Evolutionary conservation across 2,113 vertebrate genomes (phyloP).

Genomic region (Porphyrio hochstetteri): DNA sequence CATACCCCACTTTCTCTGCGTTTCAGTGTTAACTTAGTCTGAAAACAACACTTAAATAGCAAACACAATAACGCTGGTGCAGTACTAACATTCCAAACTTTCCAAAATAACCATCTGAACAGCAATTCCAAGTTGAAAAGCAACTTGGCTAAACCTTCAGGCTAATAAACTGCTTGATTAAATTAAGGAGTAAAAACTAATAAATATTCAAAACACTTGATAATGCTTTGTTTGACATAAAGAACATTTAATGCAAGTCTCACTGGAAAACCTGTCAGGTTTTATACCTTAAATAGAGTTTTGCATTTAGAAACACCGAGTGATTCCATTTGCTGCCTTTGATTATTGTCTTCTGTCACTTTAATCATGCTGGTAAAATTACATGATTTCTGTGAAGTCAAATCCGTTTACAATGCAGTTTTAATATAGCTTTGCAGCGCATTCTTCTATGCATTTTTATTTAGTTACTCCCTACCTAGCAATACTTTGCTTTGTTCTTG

Average conservation of each 20-base stretch:
- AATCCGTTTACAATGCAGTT: constrained; percentile 65
- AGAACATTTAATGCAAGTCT: constrained; percentile 68
- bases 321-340: constrained; percentile 63
- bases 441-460: constrained; percentile 60
- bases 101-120: constrained; percentile 70
- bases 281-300: constrained; percentile 69
- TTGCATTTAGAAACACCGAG: constrained; percentile 65
- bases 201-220: constrained; percentile 75
- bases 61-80: constrained; percentile 5
- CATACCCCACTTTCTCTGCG: not conserved
- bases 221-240: constrained; percentile 72
- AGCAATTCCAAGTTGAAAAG: constrained; percentile 68
- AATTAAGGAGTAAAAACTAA: constrained; percentile 73
- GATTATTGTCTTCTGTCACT: constrained; percentile 70
- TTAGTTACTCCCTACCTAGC: constrained; percentile 67
- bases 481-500: constrained; percentile 60
- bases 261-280: constrained; percentile 63
- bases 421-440: constrained; percentile 49
- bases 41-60: constrained; percentile 53
- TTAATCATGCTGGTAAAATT: constrained; percentile 69
- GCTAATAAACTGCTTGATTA: constrained; percentile 72
- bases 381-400: constrained; percentile 67
- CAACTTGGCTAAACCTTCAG: constrained; percentile 65
- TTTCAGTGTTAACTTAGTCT: constrained; percentile 39
- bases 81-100: constrained; percentile 63